phyloP scores from a whole-genome alignment of 2,113 vertebrate genomes.

The Narcine bancroftii region DNA sequence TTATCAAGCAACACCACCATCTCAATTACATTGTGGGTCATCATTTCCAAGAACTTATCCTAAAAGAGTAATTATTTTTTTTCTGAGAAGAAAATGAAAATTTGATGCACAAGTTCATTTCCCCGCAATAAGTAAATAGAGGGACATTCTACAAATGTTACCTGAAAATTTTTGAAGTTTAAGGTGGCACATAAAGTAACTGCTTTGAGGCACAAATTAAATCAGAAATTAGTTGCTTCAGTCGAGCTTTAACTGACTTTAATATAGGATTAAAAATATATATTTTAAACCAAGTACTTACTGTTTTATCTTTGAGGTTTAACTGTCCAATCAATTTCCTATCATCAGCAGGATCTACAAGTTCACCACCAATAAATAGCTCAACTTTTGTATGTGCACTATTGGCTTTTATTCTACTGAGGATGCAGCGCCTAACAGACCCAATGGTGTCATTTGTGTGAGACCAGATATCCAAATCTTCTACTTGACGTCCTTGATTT shows the following conservation, averaged over 20 bases:
- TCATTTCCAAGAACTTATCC: not conserved
- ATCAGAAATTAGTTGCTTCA: not conserved
- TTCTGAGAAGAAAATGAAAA: no score
- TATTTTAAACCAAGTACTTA: slow-evolving; percentile 51
- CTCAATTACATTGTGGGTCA: not conserved
- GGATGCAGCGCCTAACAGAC: slow-evolving; percentile 87
- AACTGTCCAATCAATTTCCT: slow-evolving; percentile 94
- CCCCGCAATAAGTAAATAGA: not conserved
- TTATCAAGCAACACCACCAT: not conserved
- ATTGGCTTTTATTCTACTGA: slow-evolving; percentile 94
- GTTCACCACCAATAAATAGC: slow-evolving; percentile 89
- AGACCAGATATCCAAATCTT: slow-evolving; percentile 96
- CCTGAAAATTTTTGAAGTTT: not conserved
- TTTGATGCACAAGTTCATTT: not conserved
- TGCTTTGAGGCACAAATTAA: not conserved
- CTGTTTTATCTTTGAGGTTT: slow-evolving; percentile 97
- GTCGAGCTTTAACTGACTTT: not conserved
- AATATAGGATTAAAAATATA: not conserved
- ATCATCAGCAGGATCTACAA: slow-evolving; percentile 95
- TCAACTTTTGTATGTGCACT: slow-evolving; percentile 95
- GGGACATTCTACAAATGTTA: not conserved
- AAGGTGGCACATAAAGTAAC: not conserved
- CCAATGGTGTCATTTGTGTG: slow-evolving; percentile 98
- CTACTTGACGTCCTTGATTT: slow-evolving; percentile 95
- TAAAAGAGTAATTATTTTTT: no score